phyloP scores from a whole-genome alignment of 2,888 invertebrate genomes.

The Dusona sp. region DNA sequence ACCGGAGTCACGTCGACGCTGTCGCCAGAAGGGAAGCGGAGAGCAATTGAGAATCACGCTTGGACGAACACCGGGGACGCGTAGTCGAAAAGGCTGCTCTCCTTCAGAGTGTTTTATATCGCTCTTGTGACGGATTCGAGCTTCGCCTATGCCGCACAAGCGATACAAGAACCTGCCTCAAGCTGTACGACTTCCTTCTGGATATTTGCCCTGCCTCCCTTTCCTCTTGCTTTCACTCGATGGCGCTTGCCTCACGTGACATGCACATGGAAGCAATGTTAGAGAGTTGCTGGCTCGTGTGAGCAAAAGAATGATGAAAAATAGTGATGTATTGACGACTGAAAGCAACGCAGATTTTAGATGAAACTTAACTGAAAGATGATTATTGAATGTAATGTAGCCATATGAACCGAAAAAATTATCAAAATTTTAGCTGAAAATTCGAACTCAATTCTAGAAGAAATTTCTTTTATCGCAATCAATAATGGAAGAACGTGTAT shows the following conservation, averaged over 20 bases:
- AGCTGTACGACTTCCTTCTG: conserved; percentile 44
- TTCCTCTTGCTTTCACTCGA: conserved; percentile 17
- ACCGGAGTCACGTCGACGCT: conserved; percentile 39
- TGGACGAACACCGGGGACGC: conserved; percentile 35
- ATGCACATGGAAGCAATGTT: not conserved
- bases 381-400: not conserved
- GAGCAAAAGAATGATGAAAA: not conserved
- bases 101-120: conserved; percentile 50
- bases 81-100: conserved; percentile 27
- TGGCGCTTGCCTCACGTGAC: not conserved
- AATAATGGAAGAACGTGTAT: not conserved
- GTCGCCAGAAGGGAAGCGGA: conserved; percentile 33
- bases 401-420: not conserved
- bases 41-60: conserved; percentile 60
- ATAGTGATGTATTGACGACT: not conserved
- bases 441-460: not conserved
- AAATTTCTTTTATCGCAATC: not conserved
- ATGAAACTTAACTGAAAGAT: not conserved
- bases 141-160: conserved; percentile 15
- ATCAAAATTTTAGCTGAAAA: too few species aligned
- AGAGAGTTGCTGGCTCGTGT: not conserved
- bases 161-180: conserved; percentile 9
- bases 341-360: not conserved
- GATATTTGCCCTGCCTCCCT: conserved; percentile 32
- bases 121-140: conserved; percentile 38